A percentile compares a stretch with the other conserved stretches of the same genome.
These are phyloP conservation scores for Acrossocheilus wenchowensis DNA, from an alignment of 2,797 vertebrate species.

Conservation along the genomic window DNA sequence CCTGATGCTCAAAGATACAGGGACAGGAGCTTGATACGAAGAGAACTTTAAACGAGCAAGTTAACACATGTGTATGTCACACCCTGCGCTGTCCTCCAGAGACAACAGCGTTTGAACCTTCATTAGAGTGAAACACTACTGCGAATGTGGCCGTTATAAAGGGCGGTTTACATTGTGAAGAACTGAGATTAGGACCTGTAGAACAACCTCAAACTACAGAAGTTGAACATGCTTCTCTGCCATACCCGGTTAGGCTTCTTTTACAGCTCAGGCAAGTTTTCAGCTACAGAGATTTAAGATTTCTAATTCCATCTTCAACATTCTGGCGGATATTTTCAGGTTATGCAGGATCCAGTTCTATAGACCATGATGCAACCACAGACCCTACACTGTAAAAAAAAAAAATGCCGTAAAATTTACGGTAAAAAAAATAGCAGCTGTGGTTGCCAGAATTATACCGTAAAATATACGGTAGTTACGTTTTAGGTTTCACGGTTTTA, in stretches of 20 bases:
- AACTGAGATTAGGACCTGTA: conserved; percentile 56
- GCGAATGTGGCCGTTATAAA: conserved; percentile 25
- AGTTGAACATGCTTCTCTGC: conserved; percentile 54
- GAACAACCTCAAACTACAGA: conserved; percentile 31
- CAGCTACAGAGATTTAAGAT: conserved; percentile 54
- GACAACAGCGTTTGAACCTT: conserved; percentile 14
- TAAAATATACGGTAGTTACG: too few relatives aligned
- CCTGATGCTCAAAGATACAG: conserved; percentile 31
- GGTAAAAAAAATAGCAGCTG: too few relatives aligned
- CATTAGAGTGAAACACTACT: not conserved
- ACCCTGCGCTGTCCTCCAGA: conserved; percentile 22
- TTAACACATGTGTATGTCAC: conserved; percentile 48
- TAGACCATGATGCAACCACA: not conserved
- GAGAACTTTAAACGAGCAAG: conserved; percentile 28
- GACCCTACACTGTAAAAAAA: too few relatives aligned
- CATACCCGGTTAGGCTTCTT: conserved; percentile 61
- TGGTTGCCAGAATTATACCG: too few relatives aligned
- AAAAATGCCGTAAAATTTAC: too few relatives aligned
- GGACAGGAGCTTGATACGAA: conserved; percentile 12
- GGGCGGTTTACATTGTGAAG: conserved; percentile 25
- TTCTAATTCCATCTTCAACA: not conserved
- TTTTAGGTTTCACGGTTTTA: too few relatives aligned
- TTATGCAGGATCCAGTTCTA: not conserved
- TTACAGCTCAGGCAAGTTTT: conserved; percentile 63
- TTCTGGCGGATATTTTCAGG: not conserved